Base-by-base conservation (phyloP, 2,797 vertebrate genomes). In the Myotis pilosus region DNA sequence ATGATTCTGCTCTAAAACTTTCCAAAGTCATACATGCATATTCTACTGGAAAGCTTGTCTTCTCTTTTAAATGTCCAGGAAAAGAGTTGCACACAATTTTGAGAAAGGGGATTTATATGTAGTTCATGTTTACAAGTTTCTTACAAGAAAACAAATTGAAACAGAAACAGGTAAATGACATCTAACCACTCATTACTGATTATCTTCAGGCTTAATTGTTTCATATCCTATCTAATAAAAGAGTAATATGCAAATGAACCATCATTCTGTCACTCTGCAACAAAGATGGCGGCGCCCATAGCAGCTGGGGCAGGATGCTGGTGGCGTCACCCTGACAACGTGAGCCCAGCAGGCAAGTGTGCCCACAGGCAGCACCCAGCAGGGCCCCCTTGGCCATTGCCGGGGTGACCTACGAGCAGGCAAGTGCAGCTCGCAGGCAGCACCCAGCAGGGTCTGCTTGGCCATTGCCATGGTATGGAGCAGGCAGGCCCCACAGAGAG, bases 71-170 rank as follows among this genome's bases (percentile, higher is more conserved):
- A 62, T 62, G 44, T 89, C 51, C 28, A 64, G 64, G 76, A 68
- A 72, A 20, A 49, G 17, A 51, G 11, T 47, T 89, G 66, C 9
- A 30, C 20, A 30, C 36, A 10, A 28, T 10, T 80, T 33, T 69
- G 33, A 47, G 55, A 66, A 55, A 90, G 49, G 8, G 4, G 33
- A 44, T 69, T 92, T 76, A 6, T 7, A 30, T 33, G 25, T 30
- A 36, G 75, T 82, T 92, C 3, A 15, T 60, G 62, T 64, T 64
- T 84, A 20, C 22, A 71, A n/a, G 13, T 69, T 38, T 44, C 28
- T 91, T 92, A 11, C 60, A 57, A 82, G 41, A 60, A 92, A 90
- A 68, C 11, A 36, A 30, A 74, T n/a, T 3, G 44, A 81, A 71
- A 62, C 5, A 76, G 49, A 92, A 80, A 72, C 68, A 75, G 71